Conservation (phyloP, 2,888 invertebrate genomes). For the Deilephila elpenor region DNA sequence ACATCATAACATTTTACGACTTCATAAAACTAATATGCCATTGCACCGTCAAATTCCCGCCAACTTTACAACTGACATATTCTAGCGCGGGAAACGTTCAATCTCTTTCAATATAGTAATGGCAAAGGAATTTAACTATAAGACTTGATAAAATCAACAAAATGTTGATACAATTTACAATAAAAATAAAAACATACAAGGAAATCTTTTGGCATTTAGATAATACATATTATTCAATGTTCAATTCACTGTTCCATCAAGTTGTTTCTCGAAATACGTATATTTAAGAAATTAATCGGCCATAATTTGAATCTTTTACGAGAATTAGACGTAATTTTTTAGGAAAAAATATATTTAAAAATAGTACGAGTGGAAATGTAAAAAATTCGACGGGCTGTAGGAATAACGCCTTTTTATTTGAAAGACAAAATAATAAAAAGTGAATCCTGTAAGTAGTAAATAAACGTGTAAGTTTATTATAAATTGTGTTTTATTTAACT, state of each 20-base stretch:
- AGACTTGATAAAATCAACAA: too few species aligned
- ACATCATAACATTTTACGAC: too few species aligned
- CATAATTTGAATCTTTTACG: conserved; percentile 53
- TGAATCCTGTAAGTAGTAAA: conserved; percentile 76
- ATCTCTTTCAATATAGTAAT: too few species aligned
- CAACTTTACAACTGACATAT: too few species aligned
- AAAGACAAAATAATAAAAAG: conserved; percentile 50
- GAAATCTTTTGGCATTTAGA: too few species aligned
- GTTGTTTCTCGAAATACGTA: conserved; percentile 15
- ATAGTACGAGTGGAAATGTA: conserved; percentile 45
- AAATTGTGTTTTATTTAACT: conserved; percentile 53
- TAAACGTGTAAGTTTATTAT: conserved; percentile 81
- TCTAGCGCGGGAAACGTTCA: too few species aligned
- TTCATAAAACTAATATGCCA: too few species aligned
- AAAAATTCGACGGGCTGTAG: conserved; percentile 68
- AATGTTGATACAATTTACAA: too few species aligned
- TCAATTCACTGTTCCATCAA: not conserved
- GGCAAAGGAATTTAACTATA: too few species aligned
- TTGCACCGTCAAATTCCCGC: too few species aligned
- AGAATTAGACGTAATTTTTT: conserved; percentile 68
- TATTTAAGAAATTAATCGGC: conserved; percentile 48
- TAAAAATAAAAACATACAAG: too few species aligned
- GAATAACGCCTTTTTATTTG: conserved; percentile 64
- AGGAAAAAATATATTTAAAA: conserved; percentile 46
- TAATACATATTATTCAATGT: too few species aligned